A percentile compares a stretch with the other conserved stretches of the same genome.
These are phyloP conservation scores for Seriola dumerili DNA, from an alignment of 2,113 vertebrate genomes.

Conservation along the genomic window DNA sequence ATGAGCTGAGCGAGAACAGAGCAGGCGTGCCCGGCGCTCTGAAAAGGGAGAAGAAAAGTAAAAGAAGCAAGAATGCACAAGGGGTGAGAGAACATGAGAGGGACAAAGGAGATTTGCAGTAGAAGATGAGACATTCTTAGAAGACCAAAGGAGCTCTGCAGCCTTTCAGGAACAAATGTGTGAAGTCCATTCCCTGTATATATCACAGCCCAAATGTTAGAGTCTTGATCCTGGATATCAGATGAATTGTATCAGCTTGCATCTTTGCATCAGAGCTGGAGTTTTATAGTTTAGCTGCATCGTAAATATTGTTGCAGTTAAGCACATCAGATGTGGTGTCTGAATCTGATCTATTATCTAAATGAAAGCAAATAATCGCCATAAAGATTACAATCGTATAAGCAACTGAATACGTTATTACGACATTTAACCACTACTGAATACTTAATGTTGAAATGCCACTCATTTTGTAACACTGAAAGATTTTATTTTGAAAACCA, in stretches of 20 bases:
- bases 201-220: constrained; percentile 53
- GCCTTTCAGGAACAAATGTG: constrained; percentile 49
- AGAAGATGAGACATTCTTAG: constrained; percentile 63
- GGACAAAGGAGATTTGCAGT: constrained; percentile 30
- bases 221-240: constrained; percentile 48
- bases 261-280: constrained; percentile 10
- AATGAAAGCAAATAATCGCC: not conserved
- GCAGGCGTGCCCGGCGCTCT: constrained; percentile 4
- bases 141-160: constrained; percentile 58
- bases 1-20: constrained; percentile 54
- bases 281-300: constrained; percentile 13
- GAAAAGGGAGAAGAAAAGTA: not conserved
- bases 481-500: not conserved
- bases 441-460: not conserved
- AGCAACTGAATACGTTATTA: not conserved
- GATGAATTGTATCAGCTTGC: constrained; percentile 17
- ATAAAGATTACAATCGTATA: not conserved
- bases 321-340: not conserved
- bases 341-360: not conserved
- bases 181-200: constrained; percentile 47
- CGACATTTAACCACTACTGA: not conserved
- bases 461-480: not conserved
- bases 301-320: not conserved
- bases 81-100: constrained; percentile 46
- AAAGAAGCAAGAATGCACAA: constrained; percentile 34